phyloP scores from a whole-genome alignment of 2,113 vertebrate genomes.

The Clarias magur region DNA sequence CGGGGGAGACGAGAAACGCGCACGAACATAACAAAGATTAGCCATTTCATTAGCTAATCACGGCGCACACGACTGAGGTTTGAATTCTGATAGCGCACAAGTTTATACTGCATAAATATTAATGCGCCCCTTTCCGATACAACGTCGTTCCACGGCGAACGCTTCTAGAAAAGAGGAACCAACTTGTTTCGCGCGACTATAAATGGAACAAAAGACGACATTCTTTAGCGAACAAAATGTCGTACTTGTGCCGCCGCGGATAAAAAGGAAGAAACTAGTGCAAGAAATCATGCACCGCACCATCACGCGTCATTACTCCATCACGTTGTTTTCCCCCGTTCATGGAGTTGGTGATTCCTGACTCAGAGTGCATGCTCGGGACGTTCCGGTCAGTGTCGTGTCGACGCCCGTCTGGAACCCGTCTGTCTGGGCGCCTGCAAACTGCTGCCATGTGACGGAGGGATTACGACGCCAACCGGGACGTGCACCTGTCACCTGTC shows the following conservation, averaged over 20 bases:
- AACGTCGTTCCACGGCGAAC: background rate
- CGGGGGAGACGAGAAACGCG: no score
- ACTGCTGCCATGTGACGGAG: slow-evolving; percentile 44
- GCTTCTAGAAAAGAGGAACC: background rate
- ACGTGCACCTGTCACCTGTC: slow-evolving; percentile 57
- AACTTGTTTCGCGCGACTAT: background rate
- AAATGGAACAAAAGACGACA: background rate
- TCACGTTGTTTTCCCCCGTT: no score
- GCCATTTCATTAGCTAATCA: slow-evolving; percentile 19
- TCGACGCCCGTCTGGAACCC: slow-evolving; percentile 24
- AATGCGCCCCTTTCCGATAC: background rate
- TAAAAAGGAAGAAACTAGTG: no score
- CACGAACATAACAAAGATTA: slow-evolving; percentile 25
- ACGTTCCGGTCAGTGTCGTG: slow-evolving; percentile 36
- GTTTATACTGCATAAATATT: background rate
- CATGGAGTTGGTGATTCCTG: background rate
- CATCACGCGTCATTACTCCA: background rate
- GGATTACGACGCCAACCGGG: slow-evolving; percentile 52
- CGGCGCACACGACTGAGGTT: background rate
- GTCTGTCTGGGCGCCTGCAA: slow-evolving; percentile 33
- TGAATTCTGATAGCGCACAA: background rate
- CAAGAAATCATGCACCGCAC: no score
- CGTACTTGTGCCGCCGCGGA: no score
- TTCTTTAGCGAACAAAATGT: no score
- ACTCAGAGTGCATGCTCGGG: slow-evolving; percentile 29